These are phyloP conservation scores for Tragulus kanchil DNA, from an alignment of 2,113 vertebrate genomes.

Conservation along the genomic window DNA sequence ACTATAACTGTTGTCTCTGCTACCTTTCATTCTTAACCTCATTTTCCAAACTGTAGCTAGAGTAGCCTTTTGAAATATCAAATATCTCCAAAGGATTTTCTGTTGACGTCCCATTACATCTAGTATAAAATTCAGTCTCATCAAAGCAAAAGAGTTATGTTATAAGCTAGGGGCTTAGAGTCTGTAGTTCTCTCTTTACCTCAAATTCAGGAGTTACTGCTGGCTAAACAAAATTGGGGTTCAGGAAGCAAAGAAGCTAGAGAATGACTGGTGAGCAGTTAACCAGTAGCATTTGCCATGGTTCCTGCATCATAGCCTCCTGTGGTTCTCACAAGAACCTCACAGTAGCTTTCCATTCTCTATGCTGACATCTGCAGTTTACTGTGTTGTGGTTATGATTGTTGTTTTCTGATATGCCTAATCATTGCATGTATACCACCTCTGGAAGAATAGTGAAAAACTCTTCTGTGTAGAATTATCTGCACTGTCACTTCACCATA, in stretches of 20 bases:
- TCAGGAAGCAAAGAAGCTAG: neutral
- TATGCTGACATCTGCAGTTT: neutral
- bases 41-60: neutral
- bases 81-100: neutral
- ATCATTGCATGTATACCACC: neutral
- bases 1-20: neutral
- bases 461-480: neutral
- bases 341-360: neutral
- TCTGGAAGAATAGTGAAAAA: neutral
- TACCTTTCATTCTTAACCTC: neutral
- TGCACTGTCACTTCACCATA: neutral
- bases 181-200: neutral
- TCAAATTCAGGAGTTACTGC: neutral
- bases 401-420: neutral
- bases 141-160: neutral
- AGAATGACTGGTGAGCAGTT: neutral
- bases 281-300: rapidly evolving
- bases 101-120: neutral
- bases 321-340: rapidly evolving
- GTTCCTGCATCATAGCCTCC: neutral
- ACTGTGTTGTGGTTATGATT: too few species aligned
- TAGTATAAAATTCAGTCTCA: neutral
- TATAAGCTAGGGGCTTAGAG: neutral
- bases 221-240: neutral
- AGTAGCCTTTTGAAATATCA: neutral